A percentile compares a stretch with the other conserved stretches of the same genome.
These are phyloP conservation scores for Kradibia gibbosae DNA, from an alignment of 1,140 invertebrate species.

Conservation along the genomic window DNA sequence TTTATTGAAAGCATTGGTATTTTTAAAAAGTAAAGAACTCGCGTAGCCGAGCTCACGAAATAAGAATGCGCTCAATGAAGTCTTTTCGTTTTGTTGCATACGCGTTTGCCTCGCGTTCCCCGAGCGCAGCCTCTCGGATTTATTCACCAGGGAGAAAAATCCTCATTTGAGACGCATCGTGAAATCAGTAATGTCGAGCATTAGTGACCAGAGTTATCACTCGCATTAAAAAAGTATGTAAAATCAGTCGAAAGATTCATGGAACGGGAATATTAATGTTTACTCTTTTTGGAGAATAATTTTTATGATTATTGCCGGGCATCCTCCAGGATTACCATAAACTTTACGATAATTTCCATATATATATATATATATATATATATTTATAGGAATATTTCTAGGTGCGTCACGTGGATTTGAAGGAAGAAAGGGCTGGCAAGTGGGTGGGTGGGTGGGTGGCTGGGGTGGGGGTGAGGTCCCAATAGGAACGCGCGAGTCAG, in stretches of 20 bases:
- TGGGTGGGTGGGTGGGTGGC: too few relatives aligned
- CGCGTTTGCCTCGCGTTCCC: background rate
- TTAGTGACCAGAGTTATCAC: background rate
- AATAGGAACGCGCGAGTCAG: background rate
- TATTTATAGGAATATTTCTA: too few relatives aligned
- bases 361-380: too few relatives aligned
- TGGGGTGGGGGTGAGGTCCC: too few relatives aligned
- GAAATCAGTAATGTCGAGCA: background rate
- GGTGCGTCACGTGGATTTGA: too few relatives aligned
- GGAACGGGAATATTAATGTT: background rate
- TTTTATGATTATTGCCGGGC: background rate
- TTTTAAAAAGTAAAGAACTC: background rate
- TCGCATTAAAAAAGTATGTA: background rate
- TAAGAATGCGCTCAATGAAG: background rate
- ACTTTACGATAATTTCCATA: background rate
- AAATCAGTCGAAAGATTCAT: background rate
- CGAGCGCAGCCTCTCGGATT: background rate
- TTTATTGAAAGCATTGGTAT: background rate
- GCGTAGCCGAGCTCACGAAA: background rate
- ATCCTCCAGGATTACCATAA: background rate
- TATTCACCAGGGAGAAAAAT: background rate
- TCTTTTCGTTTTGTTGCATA: background rate
- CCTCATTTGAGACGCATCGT: background rate
- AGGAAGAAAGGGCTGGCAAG: too few relatives aligned
- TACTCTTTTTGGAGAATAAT: background rate